These are phyloP conservation scores for Nomia melanderi DNA, from an alignment of 1,140 invertebrate species.

Conservation along the genomic window DNA sequence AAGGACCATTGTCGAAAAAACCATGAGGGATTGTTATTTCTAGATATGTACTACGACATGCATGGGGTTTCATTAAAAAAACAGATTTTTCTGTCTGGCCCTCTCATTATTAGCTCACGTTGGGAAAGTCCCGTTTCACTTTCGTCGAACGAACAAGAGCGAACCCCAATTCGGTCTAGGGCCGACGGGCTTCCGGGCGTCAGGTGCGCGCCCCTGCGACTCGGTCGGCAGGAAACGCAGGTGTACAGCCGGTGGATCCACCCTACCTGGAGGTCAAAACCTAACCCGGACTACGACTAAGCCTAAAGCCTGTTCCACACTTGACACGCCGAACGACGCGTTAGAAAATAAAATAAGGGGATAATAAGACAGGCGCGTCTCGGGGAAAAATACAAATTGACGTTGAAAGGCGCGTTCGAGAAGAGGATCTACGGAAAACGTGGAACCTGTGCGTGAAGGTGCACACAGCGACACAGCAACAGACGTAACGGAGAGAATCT, in stretches of 20 bases:
- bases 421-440: not conserved
- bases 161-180: not conserved
- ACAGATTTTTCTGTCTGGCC: too few relatives aligned
- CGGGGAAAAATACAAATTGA: not conserved
- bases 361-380: not conserved
- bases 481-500: too few relatives aligned
- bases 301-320: constrained; percentile 3
- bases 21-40: too few relatives aligned
- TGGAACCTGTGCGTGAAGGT: too few relatives aligned
- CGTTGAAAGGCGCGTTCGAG: not conserved
- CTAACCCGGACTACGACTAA: constrained; percentile 3
- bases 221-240: constrained; percentile 67
- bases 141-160: not conserved
- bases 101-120: too few relatives aligned
- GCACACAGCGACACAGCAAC: too few relatives aligned
- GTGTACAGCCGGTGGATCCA: constrained; percentile 54
- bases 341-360: too few relatives aligned
- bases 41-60: too few relatives aligned
- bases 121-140: not conserved
- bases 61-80: too few relatives aligned
- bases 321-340: not conserved
- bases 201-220: constrained; percentile 56
- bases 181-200: constrained; percentile 50
- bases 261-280: constrained; percentile 38
- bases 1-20: too few relatives aligned